Base-by-base conservation (phyloP, 2,888 invertebrate genomes). In the Pardosa pseudoannulata region DNA sequence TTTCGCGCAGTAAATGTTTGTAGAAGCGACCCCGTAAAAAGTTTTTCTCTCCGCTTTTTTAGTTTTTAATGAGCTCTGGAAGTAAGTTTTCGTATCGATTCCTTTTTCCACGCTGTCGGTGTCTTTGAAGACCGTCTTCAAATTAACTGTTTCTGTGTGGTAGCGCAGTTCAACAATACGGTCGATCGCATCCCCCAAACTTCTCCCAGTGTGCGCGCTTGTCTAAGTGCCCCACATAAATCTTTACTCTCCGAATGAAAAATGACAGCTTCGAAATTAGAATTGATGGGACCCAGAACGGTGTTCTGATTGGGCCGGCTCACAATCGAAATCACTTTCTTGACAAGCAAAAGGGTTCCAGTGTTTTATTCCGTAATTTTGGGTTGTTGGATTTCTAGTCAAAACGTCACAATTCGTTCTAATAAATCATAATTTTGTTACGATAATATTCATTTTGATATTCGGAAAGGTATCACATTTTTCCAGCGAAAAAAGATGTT, bases 71-170 rank as follows among this genome's bases (percentile, higher is more conserved):
- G 31, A 16, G 32, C n/a, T 29, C 29, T 19, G 27, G 23, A 28
- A 39, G 41, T 32, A 56, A 68, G 68, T 79, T 36, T 62, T 31
- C 28, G 62, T 39, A 79, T 70, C 32, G 32, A 19, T 67, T 7
- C n/a, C 32, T 32, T 16, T 50, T 9, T 50, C 13, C 16, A 9
- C 50, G 16, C 6, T 9, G 5, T 36, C 36, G 9, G 6, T 46
- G 16, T 16, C 11, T 46, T 46, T 11, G 46, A 46, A 46, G 46
- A 11, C 11, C 36, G 11, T 16, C 46, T 46, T 46, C 13, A 46
- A 46, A 46, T 46, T 46, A 46, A 9, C 46, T 46, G 46, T 46
- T 46, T 46, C 46, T 46, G 16, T 16, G 13, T 9, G 13, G 2
- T 23, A 56, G 16, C 56, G 16, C 23, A 13, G 23, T 56, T 23